phyloP scores from a whole-genome alignment of 92 coral and sea anemone genomes.

The Nematostella vectensis region DNA sequence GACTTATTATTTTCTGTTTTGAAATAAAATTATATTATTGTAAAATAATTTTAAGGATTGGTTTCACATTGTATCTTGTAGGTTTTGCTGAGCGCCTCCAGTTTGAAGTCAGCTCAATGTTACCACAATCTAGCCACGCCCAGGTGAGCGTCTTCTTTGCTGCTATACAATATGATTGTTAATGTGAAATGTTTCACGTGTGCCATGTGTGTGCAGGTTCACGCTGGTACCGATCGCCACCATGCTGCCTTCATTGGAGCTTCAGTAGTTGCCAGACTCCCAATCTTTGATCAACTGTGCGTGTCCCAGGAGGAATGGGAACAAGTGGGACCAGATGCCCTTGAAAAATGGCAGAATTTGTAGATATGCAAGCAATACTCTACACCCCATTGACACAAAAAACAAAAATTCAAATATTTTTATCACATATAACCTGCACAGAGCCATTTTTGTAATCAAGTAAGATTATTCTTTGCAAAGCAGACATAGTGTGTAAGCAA shows the following conservation, averaged over 20 bases:
- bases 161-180: too few relatives aligned
- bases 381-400: background rate
- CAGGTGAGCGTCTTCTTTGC: conserved; percentile 45
- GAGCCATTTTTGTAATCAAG: too few relatives aligned
- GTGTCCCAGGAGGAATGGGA: conserved; percentile 88
- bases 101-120: conserved; percentile 50
- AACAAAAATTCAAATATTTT: too few relatives aligned
- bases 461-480: too few relatives aligned
- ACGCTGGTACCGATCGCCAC: conserved; percentile 88
- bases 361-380: conserved; percentile 20
- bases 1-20: background rate
- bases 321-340: conserved; percentile 63
- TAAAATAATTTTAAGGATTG: too few relatives aligned
- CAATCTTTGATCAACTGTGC: conserved; percentile 77
- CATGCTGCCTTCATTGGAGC: conserved; percentile 92
- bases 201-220: too few relatives aligned
- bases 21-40: too few relatives aligned
- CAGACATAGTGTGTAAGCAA: background rate
- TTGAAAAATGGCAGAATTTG: conserved; percentile 67
- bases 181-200: too few relatives aligned
- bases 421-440: too few relatives aligned
- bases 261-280: conserved; percentile 87
- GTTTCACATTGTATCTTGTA: conserved; percentile 1
- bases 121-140: conserved; percentile 50
- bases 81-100: conserved; percentile 89